phyloP scores from a whole-genome alignment of 92 coral and sea anemone genomes.

The Zoanthus gigantus region DNA sequence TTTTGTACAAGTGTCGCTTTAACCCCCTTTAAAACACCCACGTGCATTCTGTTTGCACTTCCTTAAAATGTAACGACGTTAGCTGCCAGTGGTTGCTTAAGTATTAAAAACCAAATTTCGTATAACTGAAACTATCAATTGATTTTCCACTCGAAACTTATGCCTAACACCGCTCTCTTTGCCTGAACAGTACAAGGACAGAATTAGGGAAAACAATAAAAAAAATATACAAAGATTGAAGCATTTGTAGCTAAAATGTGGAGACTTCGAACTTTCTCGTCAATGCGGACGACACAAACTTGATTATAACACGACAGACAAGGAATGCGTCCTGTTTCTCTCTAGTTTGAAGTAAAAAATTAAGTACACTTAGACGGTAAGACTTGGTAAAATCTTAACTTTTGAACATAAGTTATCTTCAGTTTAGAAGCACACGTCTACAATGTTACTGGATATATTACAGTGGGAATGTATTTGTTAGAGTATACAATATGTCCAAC shows the following conservation, averaged over 20 bases:
- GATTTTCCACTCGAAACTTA: background rate
- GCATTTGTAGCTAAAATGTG: background rate
- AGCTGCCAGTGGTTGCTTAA: background rate
- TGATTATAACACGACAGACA: background rate
- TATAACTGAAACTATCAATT: background rate
- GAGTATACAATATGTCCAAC: background rate
- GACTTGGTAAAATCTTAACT: background rate
- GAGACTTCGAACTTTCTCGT: background rate
- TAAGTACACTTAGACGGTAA: background rate
- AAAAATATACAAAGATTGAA: background rate
- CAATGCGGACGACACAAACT: background rate
- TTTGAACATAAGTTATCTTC: background rate
- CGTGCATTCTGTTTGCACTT: background rate
- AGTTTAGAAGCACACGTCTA: background rate
- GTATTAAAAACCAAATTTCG: background rate
- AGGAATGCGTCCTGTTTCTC: background rate
- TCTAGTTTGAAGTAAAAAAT: background rate
- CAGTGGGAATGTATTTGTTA: background rate
- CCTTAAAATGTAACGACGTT: background rate
- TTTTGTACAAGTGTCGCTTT: background rate
- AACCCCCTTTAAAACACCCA: background rate
- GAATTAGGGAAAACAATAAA: background rate
- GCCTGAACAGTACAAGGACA: background rate
- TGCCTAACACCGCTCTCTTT: background rate
- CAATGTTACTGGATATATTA: background rate